Percentiles rank a stretch among this genome's conserved stretches.
Evolutionary conservation across 2,888 invertebrate species (phyloP).

Genomic region (Parasteatoda lunata): DNA sequence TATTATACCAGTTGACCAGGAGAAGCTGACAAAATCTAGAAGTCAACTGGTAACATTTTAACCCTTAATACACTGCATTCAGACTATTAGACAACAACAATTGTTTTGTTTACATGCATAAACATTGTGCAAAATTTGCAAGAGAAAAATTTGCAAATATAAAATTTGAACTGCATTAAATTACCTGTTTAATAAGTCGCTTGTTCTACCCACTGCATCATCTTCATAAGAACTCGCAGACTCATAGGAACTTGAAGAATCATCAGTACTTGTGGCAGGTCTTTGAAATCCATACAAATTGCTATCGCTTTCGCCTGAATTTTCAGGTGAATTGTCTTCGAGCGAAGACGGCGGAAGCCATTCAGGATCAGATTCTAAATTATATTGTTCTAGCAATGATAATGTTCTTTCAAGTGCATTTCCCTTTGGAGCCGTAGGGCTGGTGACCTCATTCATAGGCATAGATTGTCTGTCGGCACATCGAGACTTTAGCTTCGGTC

Average conservation of each 20-base stretch:
- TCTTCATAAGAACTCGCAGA: slow-evolving; percentile 15
- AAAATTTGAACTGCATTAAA: neutral
- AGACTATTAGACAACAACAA: no score
- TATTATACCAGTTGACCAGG: no score
- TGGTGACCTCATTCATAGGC: neutral
- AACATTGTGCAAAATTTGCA: no score
- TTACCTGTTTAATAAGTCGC: neutral
- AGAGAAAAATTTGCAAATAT: neutral
- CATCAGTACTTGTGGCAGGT: slow-evolving; percentile 2
- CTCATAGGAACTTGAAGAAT: slow-evolving; percentile 13
- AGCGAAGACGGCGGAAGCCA: slow-evolving; percentile 7
- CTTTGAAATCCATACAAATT: neutral
- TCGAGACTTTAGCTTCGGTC: neutral
- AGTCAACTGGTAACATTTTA: no score
- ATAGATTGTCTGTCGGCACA: neutral
- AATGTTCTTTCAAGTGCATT: slow-evolving; percentile 37
- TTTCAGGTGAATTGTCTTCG: slow-evolving; percentile 2
- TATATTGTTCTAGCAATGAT: slow-evolving; percentile 38
- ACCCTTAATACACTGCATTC: no score
- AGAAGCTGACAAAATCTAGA: no score
- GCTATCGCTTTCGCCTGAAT: neutral
- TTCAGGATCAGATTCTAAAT: slow-evolving; percentile 54
- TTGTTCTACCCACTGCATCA: neutral
- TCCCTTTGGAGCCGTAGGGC: neutral
- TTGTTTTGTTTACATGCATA: no score